These are phyloP conservation scores for Euwallacea similis DNA, from an alignment of 1,140 invertebrate species.

Conservation along the genomic window DNA sequence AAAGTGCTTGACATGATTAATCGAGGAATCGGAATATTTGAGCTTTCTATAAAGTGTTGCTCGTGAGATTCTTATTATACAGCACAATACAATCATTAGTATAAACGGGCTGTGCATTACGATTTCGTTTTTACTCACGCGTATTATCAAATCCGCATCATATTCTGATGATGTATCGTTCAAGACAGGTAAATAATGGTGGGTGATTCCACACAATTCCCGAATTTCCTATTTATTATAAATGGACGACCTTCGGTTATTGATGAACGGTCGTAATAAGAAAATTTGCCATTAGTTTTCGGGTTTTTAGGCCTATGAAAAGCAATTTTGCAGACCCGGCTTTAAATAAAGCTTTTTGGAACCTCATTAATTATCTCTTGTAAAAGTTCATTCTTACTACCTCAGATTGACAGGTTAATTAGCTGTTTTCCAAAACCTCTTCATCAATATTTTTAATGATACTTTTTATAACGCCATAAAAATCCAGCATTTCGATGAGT, in stretches of 20 bases:
- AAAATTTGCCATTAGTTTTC: constrained; percentile 22
- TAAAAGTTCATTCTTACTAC: constrained; percentile 12
- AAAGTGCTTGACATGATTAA: constrained; percentile 19
- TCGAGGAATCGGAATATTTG: constrained; percentile 6
- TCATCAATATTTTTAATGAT: constrained; percentile 11
- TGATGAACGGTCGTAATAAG: constrained; percentile 17
- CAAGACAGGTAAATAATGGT: constrained; percentile 16
- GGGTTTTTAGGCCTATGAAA: constrained; percentile 10
- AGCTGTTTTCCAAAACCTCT: constrained; percentile 14
- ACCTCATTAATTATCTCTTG: constrained; percentile 23
- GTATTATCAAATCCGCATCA: constrained; percentile 9
- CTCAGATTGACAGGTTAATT: constrained; percentile 21
- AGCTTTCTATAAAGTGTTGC: constrained; percentile 20
- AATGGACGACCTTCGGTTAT: constrained; percentile 18
- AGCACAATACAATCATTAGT: constrained; percentile 17
- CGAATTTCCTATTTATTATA: constrained; percentile 20
- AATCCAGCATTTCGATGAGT: neutral
- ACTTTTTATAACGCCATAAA: constrained; percentile 3
- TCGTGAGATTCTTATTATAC: constrained; percentile 10
- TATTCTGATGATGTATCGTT: constrained; percentile 10
- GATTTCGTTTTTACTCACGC: constrained; percentile 7
- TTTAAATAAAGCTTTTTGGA: constrained; percentile 20
- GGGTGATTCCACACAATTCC: neutral
- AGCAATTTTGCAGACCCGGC: constrained; percentile 4
- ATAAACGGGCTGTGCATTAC: constrained; percentile 11